These are phyloP conservation scores for Danio rerio DNA, from an alignment of 2,113 vertebrate species.

Conservation along the genomic window GRCz12tu NC_133198.1:42910001-42910500, in stretches of 20 bases:
- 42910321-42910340: no score
- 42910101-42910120: constrained; percentile 47
- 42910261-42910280: no score
- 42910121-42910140: constrained; percentile 55
- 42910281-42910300: no score
- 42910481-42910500: no score
- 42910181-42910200: constrained; percentile 45
- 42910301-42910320: no score
- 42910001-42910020: constrained; percentile 28
- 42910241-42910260: background rate
- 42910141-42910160: background rate
- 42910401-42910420: no score
- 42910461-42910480: no score
- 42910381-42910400: no score
- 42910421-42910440: no score
- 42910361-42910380: no score
- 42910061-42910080: constrained; percentile 53
- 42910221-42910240: constrained; percentile 49
- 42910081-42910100: constrained; percentile 18
- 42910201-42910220: constrained; percentile 41
- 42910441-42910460: no score
- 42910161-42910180: constrained; percentile 58
- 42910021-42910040: constrained; percentile 38
- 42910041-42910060: constrained; percentile 39
- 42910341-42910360: no score